Evolutionary conservation across 2,888 invertebrate genomes (phyloP), one percentile per base, ranked within the genome.

Genomic region (Meliscaeva auricollis): DNA sequence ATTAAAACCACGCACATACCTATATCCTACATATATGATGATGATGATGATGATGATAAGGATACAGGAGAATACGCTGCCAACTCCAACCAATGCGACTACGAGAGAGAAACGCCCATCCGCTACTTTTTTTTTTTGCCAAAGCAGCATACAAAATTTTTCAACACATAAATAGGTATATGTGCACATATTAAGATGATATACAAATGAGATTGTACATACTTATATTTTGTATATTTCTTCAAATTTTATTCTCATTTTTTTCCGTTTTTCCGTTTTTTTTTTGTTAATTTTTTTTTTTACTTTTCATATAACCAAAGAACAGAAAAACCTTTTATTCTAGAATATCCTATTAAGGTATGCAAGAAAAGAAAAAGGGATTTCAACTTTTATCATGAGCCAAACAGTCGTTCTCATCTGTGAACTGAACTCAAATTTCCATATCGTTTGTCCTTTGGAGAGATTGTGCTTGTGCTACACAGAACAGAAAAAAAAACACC

Each of bases 301-400:
- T 58, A 8, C 48, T 56, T 15, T 68, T 17, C 26, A 26, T 17
- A 30, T 54, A 54, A 54, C 30, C 15, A 54, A 54, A 54, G 41
- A 35, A 64, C n/a, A 26, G 44, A 80, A 80, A 75, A 62, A 70
- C 69, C 70, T 80, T 84, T 80, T 80, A 70, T 75, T 84, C 75
- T 58, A 48, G 35, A 58, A 38, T 35, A 81, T 85, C 54, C 76
- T 75, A 76, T 85, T 85, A 81, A 76, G 68, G 76, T 85, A 85
- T 76, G 76, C 75, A 81, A 69, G 60, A 54, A 69, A 75, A n/a
- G n/a, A n/a, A n/a, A 78, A 74, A 69, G 48, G 72, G 72, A 76
- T 73, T 80, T 81, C 68, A 85, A 80, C 52, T 81, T 85, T 81
- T 85, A 85, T 81, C 81, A 74, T 72, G 76, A 85, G 81, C 80